A percentile compares a stretch with the other conserved stretches of the same genome.
Evolutionary conservation across 1,140 invertebrate species (phyloP).

Genomic region (Aradophagus sp.): DNA sequence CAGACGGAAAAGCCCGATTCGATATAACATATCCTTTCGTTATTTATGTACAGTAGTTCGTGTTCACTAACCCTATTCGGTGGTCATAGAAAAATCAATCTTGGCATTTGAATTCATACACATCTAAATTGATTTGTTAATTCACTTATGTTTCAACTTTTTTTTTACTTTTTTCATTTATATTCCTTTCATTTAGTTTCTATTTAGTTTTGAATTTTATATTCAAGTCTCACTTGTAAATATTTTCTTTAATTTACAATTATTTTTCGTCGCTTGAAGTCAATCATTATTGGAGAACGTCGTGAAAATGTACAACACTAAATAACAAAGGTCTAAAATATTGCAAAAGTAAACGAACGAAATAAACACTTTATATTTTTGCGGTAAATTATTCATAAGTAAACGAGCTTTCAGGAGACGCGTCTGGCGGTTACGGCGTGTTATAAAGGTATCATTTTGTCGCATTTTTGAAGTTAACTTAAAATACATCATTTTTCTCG

Average conservation of each 20-base stretch:
- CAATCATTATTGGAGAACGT: not conserved
- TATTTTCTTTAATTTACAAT: slow-evolving; percentile 29
- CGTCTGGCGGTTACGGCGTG: too few species aligned
- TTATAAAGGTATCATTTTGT: too few species aligned
- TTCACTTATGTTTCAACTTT: slow-evolving; percentile 14
- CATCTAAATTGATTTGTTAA: slow-evolving; percentile 32
- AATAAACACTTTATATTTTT: slow-evolving; percentile 12
- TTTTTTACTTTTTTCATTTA: not conserved
- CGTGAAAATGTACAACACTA: slow-evolving; percentile 37
- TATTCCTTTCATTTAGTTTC: slow-evolving; percentile 5
- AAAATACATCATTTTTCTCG: too few species aligned
- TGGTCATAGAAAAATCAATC: slow-evolving; percentile 54
- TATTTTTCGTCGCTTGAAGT: slow-evolving; percentile 14
- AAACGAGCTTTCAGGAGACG: too few species aligned
- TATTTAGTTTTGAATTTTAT: slow-evolving; percentile 7
- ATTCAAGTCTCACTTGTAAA: slow-evolving; percentile 46
- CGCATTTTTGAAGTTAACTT: too few species aligned
- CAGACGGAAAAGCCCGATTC: slow-evolving; percentile 36
- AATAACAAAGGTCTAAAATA: slow-evolving; percentile 48
- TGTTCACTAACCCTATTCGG: slow-evolving; percentile 46
- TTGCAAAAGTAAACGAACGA: slow-evolving; percentile 35
- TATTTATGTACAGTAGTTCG: slow-evolving; percentile 51
- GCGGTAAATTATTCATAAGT: too few species aligned
- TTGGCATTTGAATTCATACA: slow-evolving; percentile 51
- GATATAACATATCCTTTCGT: slow-evolving; percentile 35